Percentiles rank a stretch among this genome's conserved stretches.
Evolutionary conservation across 2,888 invertebrate species (phyloP).

Genomic region (Philhelius pedissequus): DNA sequence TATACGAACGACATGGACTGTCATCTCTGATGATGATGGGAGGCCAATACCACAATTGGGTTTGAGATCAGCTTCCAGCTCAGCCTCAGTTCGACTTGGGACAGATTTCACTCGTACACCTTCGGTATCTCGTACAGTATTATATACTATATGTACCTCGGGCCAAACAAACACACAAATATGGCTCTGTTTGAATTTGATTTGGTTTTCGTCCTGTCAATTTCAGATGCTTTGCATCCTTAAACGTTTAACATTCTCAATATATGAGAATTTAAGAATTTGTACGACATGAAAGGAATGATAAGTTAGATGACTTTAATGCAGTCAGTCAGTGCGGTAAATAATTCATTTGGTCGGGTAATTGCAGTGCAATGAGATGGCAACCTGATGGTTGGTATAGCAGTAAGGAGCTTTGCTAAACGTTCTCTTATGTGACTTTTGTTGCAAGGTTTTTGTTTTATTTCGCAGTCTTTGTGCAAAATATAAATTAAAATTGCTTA

Average conservation of each 20-base stretch:
- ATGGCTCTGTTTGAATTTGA: constrained; percentile 27
- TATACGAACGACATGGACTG: not conserved
- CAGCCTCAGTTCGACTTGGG: not conserved
- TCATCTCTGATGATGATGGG: constrained; percentile 13
- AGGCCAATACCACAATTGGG: constrained; percentile 14
- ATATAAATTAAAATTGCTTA: constrained; percentile 67
- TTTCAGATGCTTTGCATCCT: constrained; percentile 2
- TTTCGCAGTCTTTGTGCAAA: constrained; percentile 23
- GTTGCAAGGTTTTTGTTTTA: constrained; percentile 26
- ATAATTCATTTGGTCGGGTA: constrained; percentile 32
- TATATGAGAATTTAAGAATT: constrained; percentile 33
- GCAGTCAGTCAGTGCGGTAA: not conserved
- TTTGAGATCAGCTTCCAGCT: constrained; percentile 6
- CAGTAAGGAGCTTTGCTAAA: constrained; percentile 49
- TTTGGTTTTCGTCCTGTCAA: constrained; percentile 31
- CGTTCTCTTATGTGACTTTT: constrained; percentile 38
- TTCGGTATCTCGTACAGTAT: not conserved
- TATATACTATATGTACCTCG: not conserved
- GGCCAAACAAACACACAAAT: constrained; percentile 14
- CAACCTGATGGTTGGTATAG: constrained; percentile 5
- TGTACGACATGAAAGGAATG: not conserved
- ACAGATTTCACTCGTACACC: not conserved
- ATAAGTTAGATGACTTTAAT: constrained; percentile 26
- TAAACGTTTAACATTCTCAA: not conserved
- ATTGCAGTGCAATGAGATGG: constrained; percentile 61